These are phyloP conservation scores for Loxodonta africana DNA, from an alignment of 2,113 vertebrate species.

Conservation along the genomic window DNA sequence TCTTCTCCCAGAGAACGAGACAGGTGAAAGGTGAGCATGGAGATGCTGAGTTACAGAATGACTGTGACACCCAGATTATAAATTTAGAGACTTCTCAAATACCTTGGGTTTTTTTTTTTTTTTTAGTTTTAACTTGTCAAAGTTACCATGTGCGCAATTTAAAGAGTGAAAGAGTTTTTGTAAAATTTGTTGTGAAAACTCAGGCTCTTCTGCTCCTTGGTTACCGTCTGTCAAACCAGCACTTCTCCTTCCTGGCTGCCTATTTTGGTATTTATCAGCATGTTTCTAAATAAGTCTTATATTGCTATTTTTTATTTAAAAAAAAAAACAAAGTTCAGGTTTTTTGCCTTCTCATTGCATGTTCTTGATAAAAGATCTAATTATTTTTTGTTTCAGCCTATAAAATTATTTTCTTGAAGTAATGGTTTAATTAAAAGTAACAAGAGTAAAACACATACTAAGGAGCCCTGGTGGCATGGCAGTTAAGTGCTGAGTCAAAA, in stretches of 20 bases:
- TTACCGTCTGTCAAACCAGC: neutral
- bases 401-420: neutral
- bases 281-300: constrained; percentile 5
- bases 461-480: neutral
- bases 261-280: constrained; percentile 43
- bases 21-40: constrained; percentile 87
- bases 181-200: neutral
- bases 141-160: neutral
- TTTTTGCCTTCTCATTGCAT: neutral
- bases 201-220: neutral
- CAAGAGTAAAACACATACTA: neutral
- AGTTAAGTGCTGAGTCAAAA: neutral
- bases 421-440: neutral
- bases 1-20: constrained; percentile 86
- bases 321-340: neutral
- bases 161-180: constrained; percentile 37
- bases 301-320: neutral
- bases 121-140: neutral
- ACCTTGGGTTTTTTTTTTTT: neutral
- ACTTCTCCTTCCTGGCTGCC: constrained; percentile 33
- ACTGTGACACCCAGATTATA: neutral
- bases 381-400: constrained; percentile 18
- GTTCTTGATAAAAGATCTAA: constrained; percentile 43
- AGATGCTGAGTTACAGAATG: neutral
- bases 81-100: neutral